Conservation (phyloP, 1,140 invertebrate species). For the Branchinecta lynchi region DNA sequence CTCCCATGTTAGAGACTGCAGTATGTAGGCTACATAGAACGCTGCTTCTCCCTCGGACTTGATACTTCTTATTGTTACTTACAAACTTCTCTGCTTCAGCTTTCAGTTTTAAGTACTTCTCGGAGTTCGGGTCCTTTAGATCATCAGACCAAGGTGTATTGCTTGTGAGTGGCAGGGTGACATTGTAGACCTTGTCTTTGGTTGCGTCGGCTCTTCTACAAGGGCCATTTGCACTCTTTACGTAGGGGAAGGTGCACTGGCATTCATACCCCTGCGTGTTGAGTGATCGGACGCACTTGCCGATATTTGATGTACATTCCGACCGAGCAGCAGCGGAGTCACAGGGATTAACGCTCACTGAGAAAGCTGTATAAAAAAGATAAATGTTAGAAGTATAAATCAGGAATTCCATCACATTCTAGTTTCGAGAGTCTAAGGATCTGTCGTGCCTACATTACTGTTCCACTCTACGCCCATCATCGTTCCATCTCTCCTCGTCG, state of each 20-base stretch:
- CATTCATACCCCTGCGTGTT: not conserved
- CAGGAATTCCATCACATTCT: no score
- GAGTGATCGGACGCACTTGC: not conserved
- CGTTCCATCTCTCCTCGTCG: no score
- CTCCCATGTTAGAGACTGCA: no score
- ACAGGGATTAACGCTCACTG: no score
- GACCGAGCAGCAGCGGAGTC: no score
- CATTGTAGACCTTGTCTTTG: conserved; percentile 1
- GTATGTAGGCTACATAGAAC: no score
- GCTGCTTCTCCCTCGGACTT: no score
- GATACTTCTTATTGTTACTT: not conserved
- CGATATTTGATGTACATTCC: not conserved
- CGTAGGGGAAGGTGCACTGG: not conserved
- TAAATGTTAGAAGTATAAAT: no score
- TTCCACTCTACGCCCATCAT: no score
- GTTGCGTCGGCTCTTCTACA: not conserved
- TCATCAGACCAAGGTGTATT: not conserved
- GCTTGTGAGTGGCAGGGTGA: not conserved
- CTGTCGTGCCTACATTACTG: no score
- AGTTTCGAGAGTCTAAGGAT: no score
- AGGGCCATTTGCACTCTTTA: not conserved
- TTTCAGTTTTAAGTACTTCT: not conserved
- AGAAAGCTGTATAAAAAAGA: no score
- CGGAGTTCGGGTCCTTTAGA: not conserved
- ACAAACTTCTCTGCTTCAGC: not conserved